Evolutionary conservation across 2,113 vertebrate genomes (phyloP), one percentile per base, ranked within the genome.

Genomic region (Pelobates fuscus): DNA sequence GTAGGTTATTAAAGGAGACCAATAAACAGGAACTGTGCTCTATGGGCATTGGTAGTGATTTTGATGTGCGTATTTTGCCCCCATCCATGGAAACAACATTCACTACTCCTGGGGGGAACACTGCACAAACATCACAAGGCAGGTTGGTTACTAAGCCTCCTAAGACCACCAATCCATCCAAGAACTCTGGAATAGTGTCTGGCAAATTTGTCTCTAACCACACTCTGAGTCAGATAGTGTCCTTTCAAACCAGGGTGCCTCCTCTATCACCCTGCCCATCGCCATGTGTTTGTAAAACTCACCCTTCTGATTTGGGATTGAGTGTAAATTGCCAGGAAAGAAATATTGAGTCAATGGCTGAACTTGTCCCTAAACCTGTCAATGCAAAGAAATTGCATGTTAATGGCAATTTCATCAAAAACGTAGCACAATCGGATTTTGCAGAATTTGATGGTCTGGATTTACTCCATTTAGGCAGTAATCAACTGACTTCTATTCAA

Each of bases 11-110:
- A 78, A 99, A 99, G 73, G 97, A 98, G 83, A 98, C 96, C 71
- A 98, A 95, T 82, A 98, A 97, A 67, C 94, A 97, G 86, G 97
- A 99, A 84, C 86, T 99, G 67, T 99, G 97, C 73, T 94, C 97
- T 29, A 91, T 97, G 94, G 97, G 96, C 23, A 95, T 93, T 0
- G 95, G 94, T 30, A 96, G 95, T 65, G 95, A 97, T 83, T 98
- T 97, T 80, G 96, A 99, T 0, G 94, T 98, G 0, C 87, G 92
- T 30, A 80, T 92, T 70, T 92, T 98, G 89, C 96, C 95, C 3
- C 95, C 96, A 0, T 91, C 88, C 0, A 83, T 93, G 79, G 94
- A 96, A 58, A 91, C 90, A 0, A 87, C 93, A 1, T 94, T 92
- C 71, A 89, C 90, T 8, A 93, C 94, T 0, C 94, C 95, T 0